Base-by-base conservation (phyloP, 2,797 vertebrate species). In the Cyprinella venusta region DNA sequence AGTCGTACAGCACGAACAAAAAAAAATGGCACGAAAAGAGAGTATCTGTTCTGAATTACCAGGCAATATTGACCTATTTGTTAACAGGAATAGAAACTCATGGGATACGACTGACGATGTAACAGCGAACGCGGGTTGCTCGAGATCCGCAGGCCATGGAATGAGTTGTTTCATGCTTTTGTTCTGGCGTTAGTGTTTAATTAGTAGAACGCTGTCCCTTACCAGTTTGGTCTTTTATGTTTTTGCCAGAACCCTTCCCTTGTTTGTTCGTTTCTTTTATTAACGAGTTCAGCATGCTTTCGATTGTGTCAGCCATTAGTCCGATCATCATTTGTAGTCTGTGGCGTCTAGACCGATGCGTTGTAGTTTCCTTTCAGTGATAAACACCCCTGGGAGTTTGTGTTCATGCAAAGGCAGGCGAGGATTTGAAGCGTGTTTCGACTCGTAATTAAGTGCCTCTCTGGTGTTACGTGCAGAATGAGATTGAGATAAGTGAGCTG, bases 401-500 rank as follows among this genome's bases (percentile, higher is more conserved):
- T 16, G n/a, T 65, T 33, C 45, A 10, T 36, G 71, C 52, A 54
- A 59, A 54, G 76, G 76, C 86, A 87, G 89, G 86, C 80, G 87
- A 87, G 90, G 82, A 86, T 84, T 76, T 86, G 72, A 85, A 85
- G 87, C 75, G 89, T 77, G 88, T 89, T 91, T 93, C 87, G 65
- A 88, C 89, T 91, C 89, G 86, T 94, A 94, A 95, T 94, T 94
- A 93, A 92, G 91, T 94, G 91, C 88, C 90, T 89, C 90, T 92
- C 90, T 84, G 90, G 84, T 88, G 85, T 76, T 50, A 88, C 85
- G 86, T 88, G 21, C 82, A 42, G 88, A 90, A 94, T 93, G 91
- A 91, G 89, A 93, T 92, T 92, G 90, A 92, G 93, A 92, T 94
- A 93, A 94, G 91, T 92, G 90, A 85, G 90, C 89, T 94, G 94